Evolutionary conservation across 2,113 vertebrate genomes (phyloP).

Genomic region (Dromaius novaehollandiae): DNA sequence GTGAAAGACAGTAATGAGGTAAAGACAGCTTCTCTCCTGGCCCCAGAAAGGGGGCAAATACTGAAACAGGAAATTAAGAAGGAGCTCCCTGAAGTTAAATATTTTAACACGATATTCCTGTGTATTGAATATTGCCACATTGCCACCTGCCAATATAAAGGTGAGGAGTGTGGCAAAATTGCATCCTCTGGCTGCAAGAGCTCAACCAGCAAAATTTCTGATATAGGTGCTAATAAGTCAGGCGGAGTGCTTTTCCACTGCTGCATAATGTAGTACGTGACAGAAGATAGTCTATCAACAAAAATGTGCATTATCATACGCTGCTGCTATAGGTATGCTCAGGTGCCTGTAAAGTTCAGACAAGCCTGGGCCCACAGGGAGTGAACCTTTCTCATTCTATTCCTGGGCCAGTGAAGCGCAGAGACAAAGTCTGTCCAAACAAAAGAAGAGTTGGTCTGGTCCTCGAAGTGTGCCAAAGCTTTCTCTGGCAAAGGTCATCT

Average conservation of each 20-base stretch:
- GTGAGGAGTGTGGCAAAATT: not conserved
- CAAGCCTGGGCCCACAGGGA: not conserved
- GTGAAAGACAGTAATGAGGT: not conserved
- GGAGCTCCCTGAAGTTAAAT: not conserved
- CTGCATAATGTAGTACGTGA: not conserved
- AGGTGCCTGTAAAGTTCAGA: not conserved
- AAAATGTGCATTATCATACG: not conserved
- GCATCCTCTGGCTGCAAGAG: not conserved
- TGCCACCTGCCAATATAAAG: not conserved
- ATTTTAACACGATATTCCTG: not conserved
- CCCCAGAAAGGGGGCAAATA: not conserved
- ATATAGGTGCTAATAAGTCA: not conserved
- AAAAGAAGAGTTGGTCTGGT: not conserved
- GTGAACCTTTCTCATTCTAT: not conserved
- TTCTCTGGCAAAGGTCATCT: not conserved
- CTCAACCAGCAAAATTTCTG: not conserved
- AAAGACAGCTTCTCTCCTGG: not conserved
- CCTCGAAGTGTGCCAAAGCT: not conserved
- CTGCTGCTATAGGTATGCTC: not conserved
- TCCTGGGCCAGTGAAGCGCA: not conserved
- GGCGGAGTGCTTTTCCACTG: not conserved
- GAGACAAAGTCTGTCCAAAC: not conserved
- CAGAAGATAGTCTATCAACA: not conserved
- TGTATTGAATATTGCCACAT: too few relatives aligned
- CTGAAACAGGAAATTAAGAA: conserved; percentile 45